Base-by-base conservation (phyloP, 2,113 vertebrate genomes). In the Bambusicola thoracicus region DNA sequence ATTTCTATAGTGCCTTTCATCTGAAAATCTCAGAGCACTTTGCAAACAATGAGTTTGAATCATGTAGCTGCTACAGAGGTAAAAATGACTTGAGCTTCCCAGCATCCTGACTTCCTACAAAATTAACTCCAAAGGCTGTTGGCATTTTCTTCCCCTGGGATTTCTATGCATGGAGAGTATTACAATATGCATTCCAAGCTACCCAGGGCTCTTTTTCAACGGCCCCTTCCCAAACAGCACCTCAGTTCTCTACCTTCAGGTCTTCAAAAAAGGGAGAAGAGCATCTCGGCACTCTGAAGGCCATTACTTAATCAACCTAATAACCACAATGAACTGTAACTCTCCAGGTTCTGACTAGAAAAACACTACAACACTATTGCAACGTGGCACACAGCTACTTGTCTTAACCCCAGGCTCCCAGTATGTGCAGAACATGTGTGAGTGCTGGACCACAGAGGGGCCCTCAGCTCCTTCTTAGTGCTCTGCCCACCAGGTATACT, bases 1-100 rank as follows among this genome's bases (percentile, higher is more conserved):
- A 88, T 91, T 95, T 96, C 79, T 86, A 49, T 41, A 68, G 72
- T 48, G 36, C 46, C n/a, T 84, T 94, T 93, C 58, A 68, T 90
- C 67, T 88, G 66, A 78, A 49, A 85, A 55, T 79, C 55, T 75
- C 73, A 62, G 43, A 86, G 36, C 44, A 77, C 59, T 94, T 58
- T 73, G 25, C 58, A 87, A 89, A 40, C 74, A 88, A 32, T 19
- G 44, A 79, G 30, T n/a, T 79, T 79, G 79, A 89, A 70, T 73
- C 32, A 48, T 3, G 18, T 41, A 77, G 34, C 41, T 85, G 49
- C 13, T 34, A 59, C 43, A 30, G 65, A 92, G 32, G 29, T 13
- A 44, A 84, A 89, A 93, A 66, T 30, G 0, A 55, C 34, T 82
- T 27, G 29, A 59, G 63, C 18, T 92, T 74, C 17, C 10, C 51